These are phyloP conservation scores for Ceramica pisi DNA, from an alignment of 2,888 invertebrate genomes.

Conservation along the genomic window DNA sequence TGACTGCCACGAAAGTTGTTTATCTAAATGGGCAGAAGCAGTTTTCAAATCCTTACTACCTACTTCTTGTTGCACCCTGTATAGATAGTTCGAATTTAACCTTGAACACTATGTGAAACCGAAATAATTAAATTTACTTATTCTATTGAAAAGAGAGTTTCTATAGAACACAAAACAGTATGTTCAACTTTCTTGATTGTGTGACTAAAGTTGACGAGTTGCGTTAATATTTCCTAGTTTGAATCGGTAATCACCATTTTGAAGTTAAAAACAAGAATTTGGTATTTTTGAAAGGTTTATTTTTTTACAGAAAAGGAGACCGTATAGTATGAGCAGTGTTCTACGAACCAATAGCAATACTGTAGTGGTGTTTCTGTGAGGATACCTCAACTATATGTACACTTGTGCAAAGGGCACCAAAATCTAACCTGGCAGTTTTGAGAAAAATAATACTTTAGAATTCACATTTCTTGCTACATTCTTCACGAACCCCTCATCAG, in stretches of 20 bases:
- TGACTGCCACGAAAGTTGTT: no score
- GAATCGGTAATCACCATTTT: constrained; percentile 1
- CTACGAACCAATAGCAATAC: no score
- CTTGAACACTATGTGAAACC: constrained; percentile 8
- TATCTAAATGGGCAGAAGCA: neutral
- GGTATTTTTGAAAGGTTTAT: constrained; percentile 8
- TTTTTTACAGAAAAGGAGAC: constrained; percentile 20
- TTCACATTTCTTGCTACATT: no score
- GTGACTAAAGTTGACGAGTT: constrained; percentile 6
- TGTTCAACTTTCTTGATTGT: constrained; percentile 1
- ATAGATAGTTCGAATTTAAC: constrained; percentile 15
- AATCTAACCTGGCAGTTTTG: no score
- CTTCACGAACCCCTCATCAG: no score
- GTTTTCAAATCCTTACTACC: no score
- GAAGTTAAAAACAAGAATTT: constrained; percentile 25
- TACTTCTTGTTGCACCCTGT: no score
- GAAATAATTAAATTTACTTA: neutral
- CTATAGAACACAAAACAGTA: neutral
- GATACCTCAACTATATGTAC: no score
- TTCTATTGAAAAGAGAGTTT: constrained; percentile 1
- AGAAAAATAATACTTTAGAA: no score
- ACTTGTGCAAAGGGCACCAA: no score
- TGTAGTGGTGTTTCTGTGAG: no score
- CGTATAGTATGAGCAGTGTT: no score
- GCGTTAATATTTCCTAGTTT: constrained; percentile 1